Evolutionary conservation across 2,113 vertebrate species (phyloP).

Genomic region (Muntiacus reevesi): DNA sequence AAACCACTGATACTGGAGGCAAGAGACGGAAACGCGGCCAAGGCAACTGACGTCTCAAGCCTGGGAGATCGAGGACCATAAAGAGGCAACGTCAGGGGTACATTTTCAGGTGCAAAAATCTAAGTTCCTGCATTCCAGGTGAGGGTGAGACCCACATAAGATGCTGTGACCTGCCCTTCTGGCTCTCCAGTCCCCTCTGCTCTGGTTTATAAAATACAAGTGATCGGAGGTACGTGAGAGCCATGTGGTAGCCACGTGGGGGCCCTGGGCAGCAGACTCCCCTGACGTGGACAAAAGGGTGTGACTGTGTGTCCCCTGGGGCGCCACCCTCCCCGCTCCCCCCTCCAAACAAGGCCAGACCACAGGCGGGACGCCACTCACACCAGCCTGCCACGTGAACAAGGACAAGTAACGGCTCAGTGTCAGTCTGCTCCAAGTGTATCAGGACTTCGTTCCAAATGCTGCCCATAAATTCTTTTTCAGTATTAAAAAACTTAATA

Average conservation of each 20-base stretch:
- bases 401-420: background rate
- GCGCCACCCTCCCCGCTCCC: too few species aligned
- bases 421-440: background rate
- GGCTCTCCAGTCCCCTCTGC: too few species aligned
- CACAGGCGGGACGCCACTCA: background rate
- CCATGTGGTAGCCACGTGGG: rapidly evolving
- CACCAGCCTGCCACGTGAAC: background rate
- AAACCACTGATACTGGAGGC: background rate
- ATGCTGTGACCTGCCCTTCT: rapidly evolving
- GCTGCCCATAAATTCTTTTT: background rate
- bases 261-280: background rate
- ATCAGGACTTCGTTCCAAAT: background rate
- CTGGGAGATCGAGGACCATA: background rate
- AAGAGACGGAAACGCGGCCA: background rate
- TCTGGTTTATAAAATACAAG: background rate
- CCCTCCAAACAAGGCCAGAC: background rate
- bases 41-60: background rate
- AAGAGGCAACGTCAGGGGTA: background rate
- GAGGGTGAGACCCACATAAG: background rate
- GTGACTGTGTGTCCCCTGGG: too few species aligned
- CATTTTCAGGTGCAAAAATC: background rate
- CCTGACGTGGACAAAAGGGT: background rate
- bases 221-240: background rate
- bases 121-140: too few species aligned
- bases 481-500: background rate